These are phyloP conservation scores for Paracentrotus lividus DNA, from an alignment of 53 echinoderm and acorn worm species.

Conservation along the genomic window DNA sequence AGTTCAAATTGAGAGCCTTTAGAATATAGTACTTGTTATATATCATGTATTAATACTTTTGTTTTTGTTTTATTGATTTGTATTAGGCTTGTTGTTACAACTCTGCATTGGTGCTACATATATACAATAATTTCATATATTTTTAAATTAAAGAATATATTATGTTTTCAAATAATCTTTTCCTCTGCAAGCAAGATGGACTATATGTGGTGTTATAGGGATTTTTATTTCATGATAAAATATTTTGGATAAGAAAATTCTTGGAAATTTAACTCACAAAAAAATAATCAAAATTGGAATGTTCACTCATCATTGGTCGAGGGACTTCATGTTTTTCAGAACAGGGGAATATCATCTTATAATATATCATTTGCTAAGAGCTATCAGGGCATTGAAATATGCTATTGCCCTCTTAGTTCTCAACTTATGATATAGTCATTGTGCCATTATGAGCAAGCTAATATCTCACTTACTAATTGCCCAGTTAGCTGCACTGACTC, in stretches of 20 bases:
- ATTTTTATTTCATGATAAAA: neutral
- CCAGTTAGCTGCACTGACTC: constrained; percentile 27
- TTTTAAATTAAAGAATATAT: constrained; percentile 7
- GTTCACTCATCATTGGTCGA: neutral
- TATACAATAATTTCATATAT: neutral
- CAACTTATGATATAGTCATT: neutral
- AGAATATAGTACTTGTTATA: constrained; percentile 6
- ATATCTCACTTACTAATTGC: constrained; percentile 3
- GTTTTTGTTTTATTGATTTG: neutral
- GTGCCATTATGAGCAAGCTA: constrained; percentile 14
- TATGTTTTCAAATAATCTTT: neutral
- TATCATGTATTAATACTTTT: constrained; percentile 24
- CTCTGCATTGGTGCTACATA: constrained; percentile 66
- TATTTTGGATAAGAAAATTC: neutral
- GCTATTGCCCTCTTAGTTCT: too few relatives aligned
- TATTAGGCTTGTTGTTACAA: constrained; percentile 18
- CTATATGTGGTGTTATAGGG: constrained; percentile 20
- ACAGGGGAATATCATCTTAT: neutral
- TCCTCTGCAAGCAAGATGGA: constrained; percentile 13
- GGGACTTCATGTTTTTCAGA: constrained; percentile 23
- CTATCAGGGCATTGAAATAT: too few relatives aligned
- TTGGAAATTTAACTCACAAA: neutral
- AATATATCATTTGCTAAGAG: too few relatives aligned
- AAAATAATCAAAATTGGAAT: neutral
- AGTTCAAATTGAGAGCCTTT: constrained; percentile 1